A percentile compares a stretch with the other conserved stretches of the same genome.
These are phyloP conservation scores for Tetragonula carbonaria DNA, from an alignment of 2,888 invertebrate genomes.

Conservation along the genomic window DNA sequence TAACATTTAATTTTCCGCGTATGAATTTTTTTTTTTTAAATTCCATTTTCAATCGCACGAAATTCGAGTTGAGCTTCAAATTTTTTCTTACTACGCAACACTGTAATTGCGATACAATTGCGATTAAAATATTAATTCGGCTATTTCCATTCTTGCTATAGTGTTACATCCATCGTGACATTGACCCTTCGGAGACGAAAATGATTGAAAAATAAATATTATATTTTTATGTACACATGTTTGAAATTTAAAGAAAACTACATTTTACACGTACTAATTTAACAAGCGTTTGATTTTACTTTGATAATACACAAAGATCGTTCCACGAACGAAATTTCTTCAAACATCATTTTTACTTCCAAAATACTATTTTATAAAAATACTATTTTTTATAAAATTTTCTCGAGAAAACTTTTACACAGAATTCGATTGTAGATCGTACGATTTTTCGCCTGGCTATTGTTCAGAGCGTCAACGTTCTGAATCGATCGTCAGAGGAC, in stretches of 20 bases:
- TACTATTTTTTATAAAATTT: neutral
- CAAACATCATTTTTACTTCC: no score
- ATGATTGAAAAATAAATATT: neutral
- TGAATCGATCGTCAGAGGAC: slow-evolving; percentile 7
- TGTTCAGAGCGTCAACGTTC: slow-evolving; percentile 1
- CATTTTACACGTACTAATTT: no score
- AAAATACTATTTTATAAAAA: neutral
- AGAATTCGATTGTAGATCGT: neutral
- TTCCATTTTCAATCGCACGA: no score
- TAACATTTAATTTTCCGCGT: no score
- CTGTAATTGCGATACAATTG: neutral
- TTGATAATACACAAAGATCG: no score
- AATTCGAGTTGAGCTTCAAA: neutral
- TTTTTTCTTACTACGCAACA: neutral
- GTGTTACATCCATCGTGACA: neutral
- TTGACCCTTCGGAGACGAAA: neutral
- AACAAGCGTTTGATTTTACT: no score
- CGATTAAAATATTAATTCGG: neutral
- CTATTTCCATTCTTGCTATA: neutral
- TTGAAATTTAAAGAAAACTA: neutral
- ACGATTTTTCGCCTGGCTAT: slow-evolving; percentile 18
- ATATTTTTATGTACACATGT: no score
- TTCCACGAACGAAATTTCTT: no score
- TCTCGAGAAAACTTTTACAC: neutral
- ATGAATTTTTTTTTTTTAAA: no score